Conservation (phyloP, 2,888 invertebrate genomes). For the Nephrotoma guestfalica region DNA sequence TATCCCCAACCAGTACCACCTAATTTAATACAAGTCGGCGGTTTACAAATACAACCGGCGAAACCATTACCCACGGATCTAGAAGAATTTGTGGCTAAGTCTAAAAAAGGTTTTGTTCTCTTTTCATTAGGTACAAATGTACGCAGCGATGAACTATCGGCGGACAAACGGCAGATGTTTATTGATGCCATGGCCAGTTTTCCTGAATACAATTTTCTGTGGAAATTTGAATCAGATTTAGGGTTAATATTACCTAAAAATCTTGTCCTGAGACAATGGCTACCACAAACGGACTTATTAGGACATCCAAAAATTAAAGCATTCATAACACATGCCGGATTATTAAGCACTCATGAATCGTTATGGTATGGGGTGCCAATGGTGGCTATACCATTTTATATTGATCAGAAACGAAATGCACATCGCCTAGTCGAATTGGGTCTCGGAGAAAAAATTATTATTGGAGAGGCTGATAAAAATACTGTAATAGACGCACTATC, state of each 20-base stretch:
- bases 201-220: constrained; percentile 26
- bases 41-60: constrained; percentile 24
- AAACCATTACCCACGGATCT: constrained; percentile 16
- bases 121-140: constrained; percentile 25
- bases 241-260: constrained; percentile 26
- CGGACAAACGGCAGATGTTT: constrained; percentile 15
- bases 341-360: constrained; percentile 23
- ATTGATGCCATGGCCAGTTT: constrained; percentile 19
- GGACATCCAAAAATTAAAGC: constrained; percentile 20
- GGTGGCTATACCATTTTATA: constrained; percentile 21
- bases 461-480: not conserved
- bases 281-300: constrained; percentile 36
- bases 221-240: constrained; percentile 23
- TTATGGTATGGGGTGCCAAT: constrained; percentile 23
- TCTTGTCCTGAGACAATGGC: constrained; percentile 32
- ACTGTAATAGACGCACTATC: not conserved
- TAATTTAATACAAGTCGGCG: constrained; percentile 27
- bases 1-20: constrained; percentile 24
- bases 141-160: constrained; percentile 14
- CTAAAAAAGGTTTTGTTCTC: constrained; percentile 22
- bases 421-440: not conserved
- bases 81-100: constrained; percentile 18
- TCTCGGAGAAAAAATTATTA: not conserved
- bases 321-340: constrained; percentile 24
- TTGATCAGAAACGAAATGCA: constrained; percentile 18